phyloP scores from a whole-genome alignment of 2,113 vertebrate genomes.

The Balaenoptera acutorostrata region DNA sequence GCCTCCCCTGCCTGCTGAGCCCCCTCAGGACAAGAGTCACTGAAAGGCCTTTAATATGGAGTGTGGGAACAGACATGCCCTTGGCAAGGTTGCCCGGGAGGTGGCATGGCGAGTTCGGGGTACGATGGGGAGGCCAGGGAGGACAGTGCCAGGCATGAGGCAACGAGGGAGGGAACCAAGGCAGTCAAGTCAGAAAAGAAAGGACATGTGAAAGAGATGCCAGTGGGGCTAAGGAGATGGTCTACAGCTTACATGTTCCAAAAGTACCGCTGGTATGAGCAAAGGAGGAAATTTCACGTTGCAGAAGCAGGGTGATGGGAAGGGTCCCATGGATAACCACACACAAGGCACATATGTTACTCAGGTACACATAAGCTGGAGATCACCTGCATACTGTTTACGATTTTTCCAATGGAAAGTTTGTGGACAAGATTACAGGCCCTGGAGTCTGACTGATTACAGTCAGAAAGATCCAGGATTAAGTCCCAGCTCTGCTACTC shows the following conservation, averaged over 20 bases:
- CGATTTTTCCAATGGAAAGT: neutral
- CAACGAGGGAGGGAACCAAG: accelerated
- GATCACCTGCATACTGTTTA: neutral
- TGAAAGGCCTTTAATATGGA: neutral
- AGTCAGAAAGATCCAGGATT: neutral
- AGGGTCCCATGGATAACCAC: neutral
- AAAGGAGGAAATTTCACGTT: neutral
- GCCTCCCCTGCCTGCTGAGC: neutral
- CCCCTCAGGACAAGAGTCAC: neutral
- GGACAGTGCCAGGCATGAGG: too few relatives aligned
- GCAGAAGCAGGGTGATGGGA: neutral
- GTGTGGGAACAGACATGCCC: neutral
- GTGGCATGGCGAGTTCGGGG: neutral
- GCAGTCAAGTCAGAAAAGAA: neutral
- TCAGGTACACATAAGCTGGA: neutral
- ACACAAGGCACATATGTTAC: accelerated
- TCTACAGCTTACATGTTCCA: neutral
- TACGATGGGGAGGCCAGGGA: neutral
- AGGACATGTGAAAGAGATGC: neutral
- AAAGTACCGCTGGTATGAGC: neutral
- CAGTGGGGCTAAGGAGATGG: accelerated
- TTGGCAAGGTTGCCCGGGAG: neutral
- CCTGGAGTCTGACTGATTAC: neutral
- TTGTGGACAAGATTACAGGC: neutral
- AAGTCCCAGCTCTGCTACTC: neutral